Conservation (phyloP, 2,113 vertebrate genomes). For the Probosciger aterrimus region DNA sequence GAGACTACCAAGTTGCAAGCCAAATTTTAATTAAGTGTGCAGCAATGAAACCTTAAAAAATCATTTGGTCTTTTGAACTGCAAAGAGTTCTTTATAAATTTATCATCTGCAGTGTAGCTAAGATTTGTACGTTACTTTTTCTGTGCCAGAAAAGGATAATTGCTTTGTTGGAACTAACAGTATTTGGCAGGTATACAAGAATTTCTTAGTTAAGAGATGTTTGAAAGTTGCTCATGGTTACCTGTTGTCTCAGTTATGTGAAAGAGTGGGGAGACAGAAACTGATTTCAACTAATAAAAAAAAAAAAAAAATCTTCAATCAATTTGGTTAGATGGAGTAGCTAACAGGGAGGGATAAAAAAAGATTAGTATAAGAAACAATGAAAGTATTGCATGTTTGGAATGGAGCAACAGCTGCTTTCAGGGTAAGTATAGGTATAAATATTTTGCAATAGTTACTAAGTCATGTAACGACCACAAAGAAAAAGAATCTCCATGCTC, state of each 20-base stretch:
- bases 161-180: not conserved
- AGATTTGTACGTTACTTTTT: not conserved
- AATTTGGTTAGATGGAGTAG: not conserved
- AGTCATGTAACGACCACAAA: not conserved
- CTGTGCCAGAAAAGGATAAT: not conserved
- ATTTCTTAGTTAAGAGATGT: not conserved
- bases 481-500: not conserved
- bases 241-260: not conserved
- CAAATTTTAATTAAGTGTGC: not conserved
- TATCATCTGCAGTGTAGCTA: not conserved
- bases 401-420: constrained; percentile 11
- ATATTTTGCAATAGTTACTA: constrained; percentile 7
- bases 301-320: not conserved
- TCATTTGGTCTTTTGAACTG: not conserved
- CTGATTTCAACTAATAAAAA: not conserved
- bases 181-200: not conserved
- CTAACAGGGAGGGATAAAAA: not conserved
- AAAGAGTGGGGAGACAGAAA: not conserved
- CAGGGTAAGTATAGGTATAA: not conserved
- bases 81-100: not conserved
- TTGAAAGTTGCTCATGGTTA: not conserved
- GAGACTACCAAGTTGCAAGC: not conserved
- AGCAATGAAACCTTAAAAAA: not conserved
- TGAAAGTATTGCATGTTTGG: not conserved
- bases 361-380: not conserved